Percentiles rank a stretch among this genome's conserved stretches.
phyloP scores from a whole-genome alignment of 2,888 invertebrate species.

The Cryptocheilus praepositus region DNA sequence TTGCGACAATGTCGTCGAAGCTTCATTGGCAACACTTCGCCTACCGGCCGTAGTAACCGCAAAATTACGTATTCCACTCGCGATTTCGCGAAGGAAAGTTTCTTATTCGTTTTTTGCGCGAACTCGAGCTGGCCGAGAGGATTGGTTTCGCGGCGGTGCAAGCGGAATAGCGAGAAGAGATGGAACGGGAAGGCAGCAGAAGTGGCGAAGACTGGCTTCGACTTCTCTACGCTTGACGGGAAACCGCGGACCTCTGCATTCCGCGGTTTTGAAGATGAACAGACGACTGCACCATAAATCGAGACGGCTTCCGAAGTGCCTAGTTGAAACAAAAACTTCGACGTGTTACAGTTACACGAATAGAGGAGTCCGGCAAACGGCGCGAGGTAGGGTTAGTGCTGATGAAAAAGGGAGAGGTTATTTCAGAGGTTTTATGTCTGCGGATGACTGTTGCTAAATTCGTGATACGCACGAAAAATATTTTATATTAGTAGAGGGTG shows the following conservation, averaged over 20 bases:
- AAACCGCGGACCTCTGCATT: conserved; percentile 58
- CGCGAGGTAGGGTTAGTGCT: too few species aligned
- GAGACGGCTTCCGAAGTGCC: conserved; percentile 37
- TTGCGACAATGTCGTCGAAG: neutral
- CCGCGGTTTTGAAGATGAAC: conserved; percentile 56
- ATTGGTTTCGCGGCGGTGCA: conserved; percentile 3
- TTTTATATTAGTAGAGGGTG: too few species aligned
- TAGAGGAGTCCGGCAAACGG: too few species aligned
- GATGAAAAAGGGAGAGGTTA: too few species aligned
- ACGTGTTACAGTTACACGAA: conserved; percentile 18
- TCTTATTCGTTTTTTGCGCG: neutral
- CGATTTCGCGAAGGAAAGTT: conserved; percentile 20
- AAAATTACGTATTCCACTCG: conserved; percentile 11
- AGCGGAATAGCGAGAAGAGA: conserved; percentile 5
- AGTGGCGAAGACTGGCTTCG: neutral
- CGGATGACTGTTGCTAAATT: too few species aligned
- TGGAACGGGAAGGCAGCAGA: neutral
- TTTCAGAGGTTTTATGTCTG: too few species aligned
- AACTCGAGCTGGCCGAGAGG: neutral
- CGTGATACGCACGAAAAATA: too few species aligned
- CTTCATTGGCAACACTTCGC: neutral
- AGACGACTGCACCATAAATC: conserved; percentile 43
- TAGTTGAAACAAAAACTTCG: conserved; percentile 33
- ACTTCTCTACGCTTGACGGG: conserved; percentile 13
- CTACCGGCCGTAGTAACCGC: neutral